Base-by-base conservation (phyloP, 1,140 invertebrate species). In the Hydropsyche tenuis region DNA sequence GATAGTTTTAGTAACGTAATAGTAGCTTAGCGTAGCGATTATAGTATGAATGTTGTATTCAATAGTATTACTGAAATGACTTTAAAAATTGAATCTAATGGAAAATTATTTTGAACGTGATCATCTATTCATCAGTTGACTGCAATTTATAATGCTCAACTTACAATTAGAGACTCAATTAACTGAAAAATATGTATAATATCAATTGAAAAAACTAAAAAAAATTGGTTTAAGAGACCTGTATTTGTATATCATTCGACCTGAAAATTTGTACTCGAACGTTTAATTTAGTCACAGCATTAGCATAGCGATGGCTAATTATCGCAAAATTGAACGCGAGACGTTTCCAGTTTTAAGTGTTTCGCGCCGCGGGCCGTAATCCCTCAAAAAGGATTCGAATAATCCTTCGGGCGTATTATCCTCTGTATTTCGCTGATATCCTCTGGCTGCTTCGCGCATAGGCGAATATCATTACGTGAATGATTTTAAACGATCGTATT, bases 401-500 rank as follows among this genome's bases (percentile, higher is more conserved):
- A 70, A 70, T 70, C 68, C 68, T 70, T 56, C 68, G 51, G 51
- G 45, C 22, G 48, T 37, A 37, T 37, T 37, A 37, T 37, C 46
- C 66, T 14, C 42, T 53, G 66, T 18, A 42, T 42, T 23, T 20
- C 37, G 27, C 37, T 69, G 66, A 70, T 70, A 56, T 70, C 27
- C 22, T 20, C 68, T 37, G 11, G 11, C 56, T 60, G 18, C 18
- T 20, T 12, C 12, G 22, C 11, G 22, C 42, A 68, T 68, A 46
- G 68, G 23, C 25, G 68, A 70, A 70, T 70, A 70, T 70, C 68
- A 70, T 70, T 70, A 70, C 68, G 48, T 70, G 68, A 70, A 70
- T 70, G 68, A 70, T 70, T 70, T 70, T 70, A 70, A 70, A 70
- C 25, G 68, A 70, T 70, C 68, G 68, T 56, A 70, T 70, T 70